phyloP scores from a whole-genome alignment of 2,113 vertebrate species.

The Xiphorhynchus elegans region DNA sequence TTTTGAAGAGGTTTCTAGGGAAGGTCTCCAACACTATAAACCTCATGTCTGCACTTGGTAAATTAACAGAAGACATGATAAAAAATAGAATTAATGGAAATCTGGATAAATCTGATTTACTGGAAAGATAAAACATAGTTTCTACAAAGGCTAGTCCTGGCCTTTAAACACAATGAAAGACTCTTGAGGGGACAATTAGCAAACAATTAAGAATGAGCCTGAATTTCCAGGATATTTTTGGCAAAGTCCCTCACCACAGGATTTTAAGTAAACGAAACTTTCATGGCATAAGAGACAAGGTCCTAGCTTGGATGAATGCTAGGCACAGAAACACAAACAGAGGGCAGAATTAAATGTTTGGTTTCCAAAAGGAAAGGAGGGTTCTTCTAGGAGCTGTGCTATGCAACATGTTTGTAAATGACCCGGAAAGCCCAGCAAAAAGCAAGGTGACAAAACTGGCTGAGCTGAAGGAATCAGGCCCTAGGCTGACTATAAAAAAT shows the following conservation, averaged over 20 bases:
- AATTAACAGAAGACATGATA: neutral
- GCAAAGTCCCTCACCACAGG: neutral
- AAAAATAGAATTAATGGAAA: neutral
- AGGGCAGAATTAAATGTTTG: neutral
- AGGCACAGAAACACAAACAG: neutral
- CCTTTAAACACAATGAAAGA: neutral
- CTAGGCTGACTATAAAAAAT: neutral
- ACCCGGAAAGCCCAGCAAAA: neutral
- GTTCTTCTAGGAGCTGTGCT: neutral
- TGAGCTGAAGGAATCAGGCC: neutral
- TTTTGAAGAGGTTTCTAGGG: neutral
- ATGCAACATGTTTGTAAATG: fast-evolving
- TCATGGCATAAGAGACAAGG: neutral
- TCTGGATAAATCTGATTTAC: neutral
- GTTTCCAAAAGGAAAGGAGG: neutral
- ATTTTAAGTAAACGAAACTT: neutral
- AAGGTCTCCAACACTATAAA: neutral
- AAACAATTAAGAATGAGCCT: neutral
- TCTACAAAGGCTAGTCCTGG: neutral
- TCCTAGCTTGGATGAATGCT: neutral
- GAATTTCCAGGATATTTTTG: neutral
- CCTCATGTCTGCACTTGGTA: neutral
- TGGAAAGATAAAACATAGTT: neutral
- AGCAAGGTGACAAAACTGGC: neutral
- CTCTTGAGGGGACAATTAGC: neutral